Evolutionary conservation across 1,140 invertebrate species (phyloP), one percentile per base, ranked within the genome.

Genomic region (Drosophila ohnishii): DNA sequence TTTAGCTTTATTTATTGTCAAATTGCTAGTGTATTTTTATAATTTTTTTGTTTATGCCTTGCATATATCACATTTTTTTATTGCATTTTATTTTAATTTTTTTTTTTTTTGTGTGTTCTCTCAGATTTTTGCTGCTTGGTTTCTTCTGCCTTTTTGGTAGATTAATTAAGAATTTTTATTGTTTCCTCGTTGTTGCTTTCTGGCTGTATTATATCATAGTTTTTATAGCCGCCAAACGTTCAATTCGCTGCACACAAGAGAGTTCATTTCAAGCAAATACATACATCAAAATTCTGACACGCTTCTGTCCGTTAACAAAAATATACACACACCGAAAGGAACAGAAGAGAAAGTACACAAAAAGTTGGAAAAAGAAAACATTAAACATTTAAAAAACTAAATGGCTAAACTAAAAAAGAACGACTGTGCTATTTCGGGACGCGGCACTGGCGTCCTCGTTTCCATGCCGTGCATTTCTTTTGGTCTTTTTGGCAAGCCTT

Each of bases 241-340:
- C 75, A 53, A 77, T 66, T 78, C 78, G 44, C 28, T 75, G 82
- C 61, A 81, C 77, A 80, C 81, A 45, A 55, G 56, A 58, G 56
- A 62, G 44, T 59, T 66, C 47, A 69, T 81, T 73, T 67, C 79
- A 73, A 83, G 70, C 70, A 87, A 83, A 83, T 79, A 76, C 64
- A 77, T 78, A 53, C 22, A 71, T 84, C 81, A 87, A 83, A 78
- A 88, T 77, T 77, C 73, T 88, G 84, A 87, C 84, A 87, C 84
- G 80, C 84, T 87, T 87, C 73, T 59, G 77, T 83, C 53, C 66
- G 45, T 51, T 69, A 34, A 32, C 40, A 42, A 37, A 75, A 67
- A 76, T 65, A 76, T 51, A 67, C 42, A 62, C 44, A 62, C 40
- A 45, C 59, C n/a, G 11, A 64, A 45, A 62, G 42, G 47, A 75